Percentiles rank a stretch among this genome's conserved stretches.
These are phyloP conservation scores for Neoitamus cyanurus DNA, from an alignment of 2,888 invertebrate genomes.

Conservation along the genomic window DNA sequence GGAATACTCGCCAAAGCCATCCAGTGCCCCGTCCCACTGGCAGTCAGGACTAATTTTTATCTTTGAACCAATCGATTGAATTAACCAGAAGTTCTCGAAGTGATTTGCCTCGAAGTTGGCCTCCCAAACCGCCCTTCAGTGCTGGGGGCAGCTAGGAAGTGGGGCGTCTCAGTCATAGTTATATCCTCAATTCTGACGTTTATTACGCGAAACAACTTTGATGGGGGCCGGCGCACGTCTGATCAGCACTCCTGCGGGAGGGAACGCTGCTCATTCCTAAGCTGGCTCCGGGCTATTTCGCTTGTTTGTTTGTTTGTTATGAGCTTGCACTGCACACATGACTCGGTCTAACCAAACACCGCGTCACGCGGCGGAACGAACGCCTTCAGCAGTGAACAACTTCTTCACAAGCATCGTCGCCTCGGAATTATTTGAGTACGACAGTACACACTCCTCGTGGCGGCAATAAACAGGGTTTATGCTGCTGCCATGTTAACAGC, in stretches of 20 bases:
- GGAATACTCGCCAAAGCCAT: not conserved
- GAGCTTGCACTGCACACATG: conserved; percentile 27
- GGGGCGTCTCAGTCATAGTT: not conserved
- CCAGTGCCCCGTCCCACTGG: not conserved
- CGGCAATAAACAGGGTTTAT: not conserved
- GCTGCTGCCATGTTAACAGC: not conserved
- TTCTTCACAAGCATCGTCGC: conserved; percentile 17
- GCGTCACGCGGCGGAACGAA: not conserved
- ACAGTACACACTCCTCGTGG: not conserved
- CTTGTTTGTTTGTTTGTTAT: conserved; percentile 25
- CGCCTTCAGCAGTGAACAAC: not conserved
- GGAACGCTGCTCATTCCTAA: not conserved
- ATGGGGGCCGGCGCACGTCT: not conserved
- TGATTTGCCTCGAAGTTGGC: not conserved
- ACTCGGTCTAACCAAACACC: conserved; percentile 10
- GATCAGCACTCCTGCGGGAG: not conserved
- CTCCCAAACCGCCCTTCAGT: not conserved
- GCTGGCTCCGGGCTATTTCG: not conserved
- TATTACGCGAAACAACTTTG: not conserved
- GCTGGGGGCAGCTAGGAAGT: not conserved
- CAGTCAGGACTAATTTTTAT: conserved; percentile 34
- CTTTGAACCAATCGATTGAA: conserved; percentile 34
- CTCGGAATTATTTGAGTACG: not conserved
- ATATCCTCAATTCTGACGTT: not conserved
- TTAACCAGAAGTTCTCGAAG: conserved; percentile 23